Percentiles rank a stretch among this genome's conserved stretches.
Evolutionary conservation across 1,140 invertebrate genomes (phyloP).

Genomic region (Drosophila suzukii): DNA sequence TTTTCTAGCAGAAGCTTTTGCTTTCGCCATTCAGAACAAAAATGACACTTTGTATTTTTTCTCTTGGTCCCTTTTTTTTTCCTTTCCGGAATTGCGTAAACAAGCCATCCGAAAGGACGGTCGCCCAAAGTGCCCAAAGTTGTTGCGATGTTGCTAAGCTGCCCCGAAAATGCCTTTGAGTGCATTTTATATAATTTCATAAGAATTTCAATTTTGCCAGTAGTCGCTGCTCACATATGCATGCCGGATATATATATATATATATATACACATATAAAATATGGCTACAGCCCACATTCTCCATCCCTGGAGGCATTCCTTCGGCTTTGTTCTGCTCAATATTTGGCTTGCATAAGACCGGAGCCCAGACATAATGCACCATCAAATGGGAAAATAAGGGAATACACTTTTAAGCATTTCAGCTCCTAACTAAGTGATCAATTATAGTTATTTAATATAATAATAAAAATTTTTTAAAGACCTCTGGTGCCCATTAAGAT

Average conservation of each 20-base stretch:
- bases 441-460: too few species aligned
- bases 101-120: conserved; percentile 7
- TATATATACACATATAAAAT: too few species aligned
- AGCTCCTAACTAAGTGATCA: too few species aligned
- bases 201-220: conserved; percentile 50
- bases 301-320: conserved; percentile 1
- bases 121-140: conserved; percentile 3
- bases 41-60: neutral
- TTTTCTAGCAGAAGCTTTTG: neutral
- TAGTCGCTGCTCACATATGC: conserved; percentile 18
- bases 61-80: neutral
- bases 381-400: neutral
- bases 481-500: too few species aligned
- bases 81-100: conserved; percentile 21
- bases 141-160: neutral
- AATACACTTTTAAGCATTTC: too few species aligned
- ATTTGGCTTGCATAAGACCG: conserved; percentile 14
- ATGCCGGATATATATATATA: neutral
- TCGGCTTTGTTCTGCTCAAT: conserved; percentile 4
- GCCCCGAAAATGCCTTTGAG: conserved; percentile 46
- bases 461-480: too few species aligned
- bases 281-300: neutral
- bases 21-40: neutral
- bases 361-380: neutral
- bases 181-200: conserved; percentile 51